Evolutionary conservation across 2,113 vertebrate species (phyloP), one percentile per base, ranked within the genome.

Genomic region (Planiliza haematocheilus): DNA sequence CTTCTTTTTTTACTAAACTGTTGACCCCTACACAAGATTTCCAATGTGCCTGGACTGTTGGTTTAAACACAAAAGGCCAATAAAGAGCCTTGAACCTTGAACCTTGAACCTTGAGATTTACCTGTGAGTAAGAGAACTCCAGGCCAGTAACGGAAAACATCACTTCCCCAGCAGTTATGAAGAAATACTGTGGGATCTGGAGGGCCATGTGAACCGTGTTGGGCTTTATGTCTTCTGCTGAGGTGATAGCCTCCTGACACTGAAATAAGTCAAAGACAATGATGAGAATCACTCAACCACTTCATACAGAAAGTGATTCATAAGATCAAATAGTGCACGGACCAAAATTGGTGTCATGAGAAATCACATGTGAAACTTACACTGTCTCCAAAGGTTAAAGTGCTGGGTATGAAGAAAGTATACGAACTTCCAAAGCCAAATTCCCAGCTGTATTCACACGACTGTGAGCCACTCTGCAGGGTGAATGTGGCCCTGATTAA

Each of bases 121-220:
- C 97, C 96, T 99, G 98, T 36, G 97, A 96, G 59, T 99, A 99
- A 1, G 97, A 98, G 89, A 98, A 99, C 77, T 95, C 95, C 81
- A 99, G 68, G n/a, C 97, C 98, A 1, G 97, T 99, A 60, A 99
- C 91, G 1, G 98, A 99, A 90, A 96, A 99, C 73, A 98, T 92
- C 50, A 99, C 96, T 86, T 99, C 97, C 16, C 91, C 98, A 36
- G 89, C 92, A 0, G 98, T 98, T 1, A 99, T 91, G 42, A 99
- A 92, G 87, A 99, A 97, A 83, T 99, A 99, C 90, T 99, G 98
- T 0, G 98, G 98, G 66, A 99, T 95, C 87, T 99, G 98, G 73
- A 96, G 95, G 12, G 95, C 96, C 93, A 99, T 97, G 82, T 92
- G 94, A 5, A 96, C 70, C 0, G 94, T 81, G 82, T 96, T 99